Base-by-base conservation (phyloP, 2,888 invertebrate genomes). In the Aromia moschata region DNA sequence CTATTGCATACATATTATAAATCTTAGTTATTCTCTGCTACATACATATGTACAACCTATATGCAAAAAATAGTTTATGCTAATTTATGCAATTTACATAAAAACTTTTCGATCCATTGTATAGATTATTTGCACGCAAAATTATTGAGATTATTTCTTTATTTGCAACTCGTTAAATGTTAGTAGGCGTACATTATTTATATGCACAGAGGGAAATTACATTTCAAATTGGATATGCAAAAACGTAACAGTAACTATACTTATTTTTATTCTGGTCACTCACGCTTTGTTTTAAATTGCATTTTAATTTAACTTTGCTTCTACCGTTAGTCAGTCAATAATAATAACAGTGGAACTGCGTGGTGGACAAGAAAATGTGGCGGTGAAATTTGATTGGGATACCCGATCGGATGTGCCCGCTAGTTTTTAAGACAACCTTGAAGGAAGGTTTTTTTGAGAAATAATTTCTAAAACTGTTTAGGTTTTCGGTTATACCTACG, bases 241-340 rank as follows among this genome's bases (percentile, higher is more conserved):
- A 33, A 33, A 11, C 5, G 30, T 30, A 14, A 44, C 44, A 14
- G 44, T 14, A 30, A 1, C 15, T 7, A 25, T 38, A 18, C n/a
- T n/a, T n/a, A 49, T 38, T 49, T 49, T 49, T 38, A 49, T 49
- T 49, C 49, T 49, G 49, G 38, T 38, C 49, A 49, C 38, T 18
- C 14, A 25, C 38, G 12, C 9, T 18, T 12, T 25, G 15, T 14
- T 15, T 18, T 14, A 49, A 12, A 49, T 49, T 38, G 37, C 16
- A 38, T 15, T 20, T 25, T 25, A 49, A 25, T 25, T 20, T 49
- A 25, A 15, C 14, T 47, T 5, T 33, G n/a, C 33, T 2, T 33
- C 2, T 25, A 38, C 38, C 25, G 38, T 38, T 49, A 49, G 33
- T 33, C 7, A 33, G 11, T n/a, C 33, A 33, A 33, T 33, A 7